Conservation (phyloP, 2,113 vertebrate genomes). For the Glareola pratincola region DNA sequence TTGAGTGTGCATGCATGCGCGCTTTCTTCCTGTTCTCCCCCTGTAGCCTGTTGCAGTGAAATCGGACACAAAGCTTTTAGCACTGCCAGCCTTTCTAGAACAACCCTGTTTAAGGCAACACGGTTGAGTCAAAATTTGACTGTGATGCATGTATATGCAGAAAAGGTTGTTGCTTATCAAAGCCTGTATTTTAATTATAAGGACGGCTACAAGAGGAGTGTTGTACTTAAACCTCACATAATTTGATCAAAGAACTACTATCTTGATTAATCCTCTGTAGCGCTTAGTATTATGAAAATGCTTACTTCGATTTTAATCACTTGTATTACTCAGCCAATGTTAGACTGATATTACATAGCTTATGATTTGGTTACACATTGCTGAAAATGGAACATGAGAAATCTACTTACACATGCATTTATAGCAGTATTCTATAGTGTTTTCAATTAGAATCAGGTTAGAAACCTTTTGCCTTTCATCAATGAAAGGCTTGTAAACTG, state of each 20-base stretch:
- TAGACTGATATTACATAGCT: not conserved
- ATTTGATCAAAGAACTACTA: not conserved
- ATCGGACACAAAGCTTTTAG: not conserved
- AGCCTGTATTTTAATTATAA: not conserved
- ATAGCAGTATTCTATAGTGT: not conserved
- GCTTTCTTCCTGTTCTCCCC: not conserved
- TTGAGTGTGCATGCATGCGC: not conserved
- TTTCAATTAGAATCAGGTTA: not conserved
- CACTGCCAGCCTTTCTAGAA: not conserved
- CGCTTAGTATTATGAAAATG: not conserved
- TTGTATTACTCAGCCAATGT: not conserved
- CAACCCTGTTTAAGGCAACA: not conserved
- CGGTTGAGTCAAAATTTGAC: not conserved
- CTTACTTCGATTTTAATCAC: not conserved
- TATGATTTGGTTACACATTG: not conserved
- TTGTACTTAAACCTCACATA: not conserved
- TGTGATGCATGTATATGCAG: not conserved
- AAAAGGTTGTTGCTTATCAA: not conserved
- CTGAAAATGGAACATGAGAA: not conserved
- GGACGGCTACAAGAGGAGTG: not conserved
- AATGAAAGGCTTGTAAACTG: not conserved
- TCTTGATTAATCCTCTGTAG: not conserved
- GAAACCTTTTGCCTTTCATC: not conserved
- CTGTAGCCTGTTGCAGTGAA: not conserved
- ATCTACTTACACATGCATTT: not conserved